phyloP scores from a whole-genome alignment of 2,888 invertebrate genomes.

The Protonemura montana region DNA sequence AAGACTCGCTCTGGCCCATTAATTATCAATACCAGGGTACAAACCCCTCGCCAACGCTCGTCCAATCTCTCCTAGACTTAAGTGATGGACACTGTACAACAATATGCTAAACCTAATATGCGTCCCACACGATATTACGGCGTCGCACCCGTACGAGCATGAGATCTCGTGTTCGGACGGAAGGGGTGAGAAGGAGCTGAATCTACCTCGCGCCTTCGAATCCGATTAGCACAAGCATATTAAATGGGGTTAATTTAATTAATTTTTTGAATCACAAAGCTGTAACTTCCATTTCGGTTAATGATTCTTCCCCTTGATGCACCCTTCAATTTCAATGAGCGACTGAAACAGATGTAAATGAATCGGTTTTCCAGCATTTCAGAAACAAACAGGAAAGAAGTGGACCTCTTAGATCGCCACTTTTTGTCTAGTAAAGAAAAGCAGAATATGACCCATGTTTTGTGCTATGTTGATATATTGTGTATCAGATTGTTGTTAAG shows the following conservation, averaged over 20 bases:
- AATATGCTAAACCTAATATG: conserved; percentile 41
- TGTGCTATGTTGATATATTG: neutral
- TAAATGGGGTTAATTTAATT: neutral
- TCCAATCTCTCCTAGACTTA: neutral
- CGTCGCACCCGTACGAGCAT: neutral
- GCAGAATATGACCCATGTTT: neutral
- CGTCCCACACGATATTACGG: conserved; percentile 21
- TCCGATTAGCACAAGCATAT: neutral
- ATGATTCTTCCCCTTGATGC: neutral
- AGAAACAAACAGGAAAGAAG: neutral
- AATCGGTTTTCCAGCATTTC: neutral
- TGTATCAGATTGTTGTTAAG: conserved; percentile 10
- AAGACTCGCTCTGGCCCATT: conserved; percentile 43
- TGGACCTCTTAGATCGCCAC: too few species aligned
- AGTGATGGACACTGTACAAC: conserved; percentile 38
- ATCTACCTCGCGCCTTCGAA: neutral
- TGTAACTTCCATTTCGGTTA: neutral
- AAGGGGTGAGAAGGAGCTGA: neutral
- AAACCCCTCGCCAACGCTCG: neutral
- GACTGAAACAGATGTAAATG: neutral
- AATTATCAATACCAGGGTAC: conserved; percentile 45
- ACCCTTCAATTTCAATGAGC: neutral
- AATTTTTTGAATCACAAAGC: neutral
- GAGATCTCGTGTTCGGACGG: neutral
- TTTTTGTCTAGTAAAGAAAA: too few species aligned